These are phyloP conservation scores for Corythaeola cristata DNA, from an alignment of 2,113 vertebrate genomes.

Conservation along the genomic window DNA sequence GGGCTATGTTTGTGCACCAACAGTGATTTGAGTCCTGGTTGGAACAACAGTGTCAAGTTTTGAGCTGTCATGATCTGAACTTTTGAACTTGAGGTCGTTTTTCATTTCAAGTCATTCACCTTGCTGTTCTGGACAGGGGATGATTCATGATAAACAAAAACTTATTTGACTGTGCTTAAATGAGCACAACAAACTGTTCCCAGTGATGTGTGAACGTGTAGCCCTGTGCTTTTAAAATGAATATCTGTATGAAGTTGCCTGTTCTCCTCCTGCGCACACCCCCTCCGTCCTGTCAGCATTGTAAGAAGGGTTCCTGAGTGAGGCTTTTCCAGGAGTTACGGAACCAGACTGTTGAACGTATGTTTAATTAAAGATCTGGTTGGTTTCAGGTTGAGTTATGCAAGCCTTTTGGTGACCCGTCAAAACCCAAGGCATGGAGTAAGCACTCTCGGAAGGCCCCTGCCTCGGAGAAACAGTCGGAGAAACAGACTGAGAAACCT, in stretches of 20 bases:
- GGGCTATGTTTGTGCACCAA: background rate
- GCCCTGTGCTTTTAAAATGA: background rate
- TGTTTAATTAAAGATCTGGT: background rate
- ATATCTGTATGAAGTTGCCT: accelerated
- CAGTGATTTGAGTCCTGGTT: background rate
- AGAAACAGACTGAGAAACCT: background rate
- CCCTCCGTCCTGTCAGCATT: background rate
- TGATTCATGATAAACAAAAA: background rate
- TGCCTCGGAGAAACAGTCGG: background rate
- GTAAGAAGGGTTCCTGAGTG: accelerated
- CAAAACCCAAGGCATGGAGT: conserved; percentile 91
- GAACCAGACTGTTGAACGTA: accelerated
- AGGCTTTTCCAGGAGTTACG: background rate
- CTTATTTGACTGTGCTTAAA: background rate
- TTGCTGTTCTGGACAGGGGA: background rate
- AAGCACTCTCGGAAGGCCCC: conserved; percentile 80
- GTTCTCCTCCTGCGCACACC: accelerated
- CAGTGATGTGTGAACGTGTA: accelerated
- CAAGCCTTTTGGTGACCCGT: conserved; percentile 91
- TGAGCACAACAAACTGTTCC: background rate
- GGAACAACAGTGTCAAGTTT: background rate
- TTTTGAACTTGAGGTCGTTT: background rate
- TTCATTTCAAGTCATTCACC: background rate
- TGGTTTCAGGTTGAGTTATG: conserved; percentile 88
- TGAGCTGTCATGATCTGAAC: background rate